Conservation (phyloP, 2,888 invertebrate genomes). For the Agonopterix subpropinquella region DNA sequence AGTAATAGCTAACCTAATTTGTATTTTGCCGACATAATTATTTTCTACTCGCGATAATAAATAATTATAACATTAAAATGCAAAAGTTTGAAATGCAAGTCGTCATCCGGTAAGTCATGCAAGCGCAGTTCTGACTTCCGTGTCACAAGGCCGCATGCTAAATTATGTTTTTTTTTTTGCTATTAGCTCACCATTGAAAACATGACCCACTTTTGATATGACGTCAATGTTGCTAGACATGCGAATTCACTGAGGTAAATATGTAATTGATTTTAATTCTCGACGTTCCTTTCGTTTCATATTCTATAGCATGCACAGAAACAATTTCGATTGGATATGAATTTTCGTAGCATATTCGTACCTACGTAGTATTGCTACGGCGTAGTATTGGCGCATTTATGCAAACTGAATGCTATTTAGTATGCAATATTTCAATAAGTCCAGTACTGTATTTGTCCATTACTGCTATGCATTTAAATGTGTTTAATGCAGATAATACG, state of each 20-base stretch:
- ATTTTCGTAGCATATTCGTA: too few species aligned
- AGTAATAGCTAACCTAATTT: too few species aligned
- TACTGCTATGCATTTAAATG: too few species aligned
- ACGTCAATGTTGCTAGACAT: conserved; percentile 48
- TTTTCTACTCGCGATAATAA: neutral
- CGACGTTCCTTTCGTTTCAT: neutral
- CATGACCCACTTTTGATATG: conserved; percentile 64
- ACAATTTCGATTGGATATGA: too few species aligned
- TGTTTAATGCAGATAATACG: too few species aligned
- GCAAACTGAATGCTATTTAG: too few species aligned
- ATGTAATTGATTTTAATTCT: conserved; percentile 3
- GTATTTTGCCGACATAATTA: neutral
- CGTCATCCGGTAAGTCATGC: conserved; percentile 18
- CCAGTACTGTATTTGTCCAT: too few species aligned
- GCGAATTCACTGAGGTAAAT: conserved; percentile 24
- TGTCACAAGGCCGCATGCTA: conserved; percentile 44
- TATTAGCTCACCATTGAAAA: conserved; percentile 45
- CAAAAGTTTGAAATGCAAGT: conserved; percentile 22
- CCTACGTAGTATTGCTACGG: too few species aligned
- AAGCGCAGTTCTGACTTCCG: conserved; percentile 23
- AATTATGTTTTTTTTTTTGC: conserved; percentile 51
- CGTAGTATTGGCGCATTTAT: too few species aligned
- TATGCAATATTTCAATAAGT: too few species aligned
- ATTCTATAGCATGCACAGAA: too few species aligned
- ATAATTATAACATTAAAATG: conserved; percentile 10